A percentile compares a stretch with the other conserved stretches of the same genome.
Conservation (phyloP, 2,113 vertebrate genomes). For the Nansenia antarctica region DNA sequence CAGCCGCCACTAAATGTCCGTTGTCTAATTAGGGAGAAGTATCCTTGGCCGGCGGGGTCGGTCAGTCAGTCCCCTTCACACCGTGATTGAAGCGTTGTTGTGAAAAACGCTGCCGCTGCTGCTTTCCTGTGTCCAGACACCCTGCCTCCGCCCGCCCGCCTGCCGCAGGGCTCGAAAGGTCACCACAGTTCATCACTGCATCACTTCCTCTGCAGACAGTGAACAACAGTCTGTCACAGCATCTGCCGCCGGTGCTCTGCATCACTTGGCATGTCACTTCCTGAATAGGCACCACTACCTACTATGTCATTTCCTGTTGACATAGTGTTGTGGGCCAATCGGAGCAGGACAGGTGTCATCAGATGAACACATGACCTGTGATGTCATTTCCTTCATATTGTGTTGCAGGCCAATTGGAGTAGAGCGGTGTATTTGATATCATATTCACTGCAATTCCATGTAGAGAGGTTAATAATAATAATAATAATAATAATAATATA, state of each 20-base stretch:
- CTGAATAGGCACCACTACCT: constrained; percentile 7
- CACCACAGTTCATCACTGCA: constrained; percentile 79
- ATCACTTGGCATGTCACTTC: constrained; percentile 38
- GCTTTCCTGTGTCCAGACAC: constrained; percentile 46
- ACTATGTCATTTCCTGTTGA: too few species aligned
- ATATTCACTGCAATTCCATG: too few species aligned
- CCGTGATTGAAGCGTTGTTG: constrained; percentile 49
- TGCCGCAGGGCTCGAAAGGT: constrained; percentile 51
- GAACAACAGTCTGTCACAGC: constrained; percentile 23
- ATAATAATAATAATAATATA: too few species aligned
- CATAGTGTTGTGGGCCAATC: too few species aligned
- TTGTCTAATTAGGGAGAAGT: constrained; percentile 64
- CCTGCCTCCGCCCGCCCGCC: too few species aligned
- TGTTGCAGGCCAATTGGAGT: neutral
- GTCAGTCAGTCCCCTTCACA: constrained; percentile 17
- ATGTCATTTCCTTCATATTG: constrained; percentile 2
- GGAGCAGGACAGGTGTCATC: too few species aligned
- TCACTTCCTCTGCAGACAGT: constrained; percentile 49
- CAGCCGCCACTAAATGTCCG: constrained; percentile 38
- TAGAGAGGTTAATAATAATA: too few species aligned
- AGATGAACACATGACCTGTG: too few species aligned
- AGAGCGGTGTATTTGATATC: too few species aligned
- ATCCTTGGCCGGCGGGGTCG: constrained; percentile 42
- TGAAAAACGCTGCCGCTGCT: constrained; percentile 56
- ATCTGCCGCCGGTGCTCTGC: constrained; percentile 8